A percentile compares a stretch with the other conserved stretches of the same genome.
phyloP scores from a whole-genome alignment of 2,888 invertebrate genomes.

The Xanthia icteritia region DNA sequence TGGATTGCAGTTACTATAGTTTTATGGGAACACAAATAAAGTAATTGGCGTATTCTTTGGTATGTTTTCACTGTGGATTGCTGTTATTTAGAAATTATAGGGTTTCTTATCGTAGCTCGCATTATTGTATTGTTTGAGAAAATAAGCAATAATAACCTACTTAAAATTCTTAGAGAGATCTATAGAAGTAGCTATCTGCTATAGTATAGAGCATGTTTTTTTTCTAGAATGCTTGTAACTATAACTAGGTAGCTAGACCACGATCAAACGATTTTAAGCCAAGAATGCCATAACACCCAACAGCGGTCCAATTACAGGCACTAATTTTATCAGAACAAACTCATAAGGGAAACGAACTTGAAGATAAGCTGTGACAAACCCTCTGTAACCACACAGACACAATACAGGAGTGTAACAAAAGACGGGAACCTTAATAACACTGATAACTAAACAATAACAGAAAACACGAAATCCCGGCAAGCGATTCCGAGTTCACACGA shows the following conservation, averaged over 20 bases:
- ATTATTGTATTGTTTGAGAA: neutral
- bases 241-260: neutral
- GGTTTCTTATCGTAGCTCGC: neutral
- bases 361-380: conserved; percentile 49
- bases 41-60: conserved; percentile 24
- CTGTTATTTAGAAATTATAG: conserved; percentile 33
- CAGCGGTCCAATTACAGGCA: conserved; percentile 1
- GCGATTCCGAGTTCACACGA: conserved; percentile 17
- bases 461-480: conserved; percentile 42
- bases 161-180: neutral
- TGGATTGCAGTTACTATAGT: neutral
- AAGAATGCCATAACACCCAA: conserved; percentile 4
- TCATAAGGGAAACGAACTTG: conserved; percentile 12
- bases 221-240: neutral
- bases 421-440: conserved; percentile 56
- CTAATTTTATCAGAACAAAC: conserved; percentile 11
- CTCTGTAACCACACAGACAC: conserved; percentile 28
- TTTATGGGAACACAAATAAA: conserved; percentile 19
- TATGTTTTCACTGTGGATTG: conserved; percentile 2
- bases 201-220: neutral
- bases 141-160: neutral
- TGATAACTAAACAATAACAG: conserved; percentile 59
- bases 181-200: neutral
- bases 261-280: neutral
- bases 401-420: conserved; percentile 47